These are phyloP conservation scores for Smittia sp. DNA, from an alignment of 2,888 invertebrate species.

Conservation along the genomic window DNA sequence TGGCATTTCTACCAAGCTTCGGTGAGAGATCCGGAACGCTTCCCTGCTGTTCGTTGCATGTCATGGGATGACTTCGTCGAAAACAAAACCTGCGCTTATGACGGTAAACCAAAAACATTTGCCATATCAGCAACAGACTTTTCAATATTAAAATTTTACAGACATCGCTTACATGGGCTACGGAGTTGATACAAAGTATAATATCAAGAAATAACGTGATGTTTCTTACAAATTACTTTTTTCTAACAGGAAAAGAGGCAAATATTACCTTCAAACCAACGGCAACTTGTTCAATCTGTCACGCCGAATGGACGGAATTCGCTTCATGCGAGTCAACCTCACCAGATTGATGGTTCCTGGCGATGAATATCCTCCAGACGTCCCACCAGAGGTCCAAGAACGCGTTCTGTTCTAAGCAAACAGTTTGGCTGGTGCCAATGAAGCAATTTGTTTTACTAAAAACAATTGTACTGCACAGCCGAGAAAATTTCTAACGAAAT, in stretches of 20 bases:
- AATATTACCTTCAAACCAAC: conserved; percentile 1
- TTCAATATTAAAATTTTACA: too few relatives aligned
- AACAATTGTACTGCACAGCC: too few relatives aligned
- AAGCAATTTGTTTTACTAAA: too few relatives aligned
- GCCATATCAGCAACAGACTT: too few relatives aligned
- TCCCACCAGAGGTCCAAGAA: too few relatives aligned
- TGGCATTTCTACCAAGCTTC: background rate
- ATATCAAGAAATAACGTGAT: background rate
- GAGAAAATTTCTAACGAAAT: too few relatives aligned
- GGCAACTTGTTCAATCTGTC: background rate
- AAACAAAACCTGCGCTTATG: background rate
- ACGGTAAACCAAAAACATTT: too few relatives aligned
- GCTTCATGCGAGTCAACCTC: background rate
- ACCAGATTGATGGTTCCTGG: background rate
- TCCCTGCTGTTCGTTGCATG: background rate
- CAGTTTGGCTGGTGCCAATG: too few relatives aligned
- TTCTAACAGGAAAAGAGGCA: background rate
- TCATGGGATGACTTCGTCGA: background rate
- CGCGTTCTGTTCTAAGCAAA: too few relatives aligned
- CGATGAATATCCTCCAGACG: too few relatives aligned
- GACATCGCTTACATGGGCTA: conserved; percentile 1
- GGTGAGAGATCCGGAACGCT: background rate
- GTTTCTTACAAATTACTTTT: background rate
- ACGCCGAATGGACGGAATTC: background rate
- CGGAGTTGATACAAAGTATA: background rate